Percentiles rank a stretch among this genome's conserved stretches.
Evolutionary conservation across 2,113 vertebrate species (phyloP).

Genomic region (Manacus vitellinus): DNA sequence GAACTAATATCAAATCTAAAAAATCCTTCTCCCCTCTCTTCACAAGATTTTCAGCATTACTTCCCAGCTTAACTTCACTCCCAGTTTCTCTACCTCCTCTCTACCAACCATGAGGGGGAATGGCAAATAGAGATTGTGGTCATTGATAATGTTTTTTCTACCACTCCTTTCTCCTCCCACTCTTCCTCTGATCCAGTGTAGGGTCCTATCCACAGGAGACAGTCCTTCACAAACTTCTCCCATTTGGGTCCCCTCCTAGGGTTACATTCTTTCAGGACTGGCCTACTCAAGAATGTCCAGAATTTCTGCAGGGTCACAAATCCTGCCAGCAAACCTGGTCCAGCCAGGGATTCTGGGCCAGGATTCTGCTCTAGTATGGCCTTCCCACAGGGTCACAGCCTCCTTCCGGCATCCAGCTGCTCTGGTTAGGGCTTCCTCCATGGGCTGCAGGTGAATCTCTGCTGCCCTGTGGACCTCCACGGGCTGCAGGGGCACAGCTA

Average conservation of each 20-base stretch:
- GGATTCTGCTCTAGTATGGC: not conserved
- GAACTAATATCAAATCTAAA: not conserved
- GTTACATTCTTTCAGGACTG: not conserved
- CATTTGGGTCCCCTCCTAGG: too few relatives aligned
- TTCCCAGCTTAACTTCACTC: not conserved
- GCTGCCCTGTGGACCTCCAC: not conserved
- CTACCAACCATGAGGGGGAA: rapidly evolving
- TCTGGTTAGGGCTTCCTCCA: not conserved
- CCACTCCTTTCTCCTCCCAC: not conserved
- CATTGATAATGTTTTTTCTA: not conserved
- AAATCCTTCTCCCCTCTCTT: not conserved
- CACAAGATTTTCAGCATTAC: too few relatives aligned
- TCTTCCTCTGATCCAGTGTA: not conserved
- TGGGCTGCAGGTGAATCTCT: not conserved
- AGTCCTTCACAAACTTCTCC: not conserved
- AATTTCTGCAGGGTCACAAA: not conserved
- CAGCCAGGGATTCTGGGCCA: not conserved
- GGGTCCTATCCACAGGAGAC: not conserved
- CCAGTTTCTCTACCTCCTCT: not conserved
- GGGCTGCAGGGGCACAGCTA: not conserved
- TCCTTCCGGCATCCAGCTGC: not conserved
- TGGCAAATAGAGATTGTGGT: rapidly evolving
- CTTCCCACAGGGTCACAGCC: not conserved
- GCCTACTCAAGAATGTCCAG: not conserved
- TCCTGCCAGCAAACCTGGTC: not conserved